These are phyloP conservation scores for Acleris laterana DNA, from an alignment of 2,888 invertebrate genomes.

Conservation along the genomic window DNA sequence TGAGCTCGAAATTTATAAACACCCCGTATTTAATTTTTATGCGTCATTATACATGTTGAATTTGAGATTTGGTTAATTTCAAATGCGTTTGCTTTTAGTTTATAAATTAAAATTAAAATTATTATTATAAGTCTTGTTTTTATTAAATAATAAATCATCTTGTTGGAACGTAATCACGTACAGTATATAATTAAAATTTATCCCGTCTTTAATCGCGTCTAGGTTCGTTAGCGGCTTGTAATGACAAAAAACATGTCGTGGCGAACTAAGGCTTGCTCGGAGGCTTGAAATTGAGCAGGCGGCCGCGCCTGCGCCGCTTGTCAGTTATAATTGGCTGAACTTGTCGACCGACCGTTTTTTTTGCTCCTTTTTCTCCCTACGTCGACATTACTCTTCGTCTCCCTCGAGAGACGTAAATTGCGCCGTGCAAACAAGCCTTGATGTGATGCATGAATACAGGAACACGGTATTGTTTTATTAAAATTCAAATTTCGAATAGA, in stretches of 20 bases:
- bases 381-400: slow-evolving; percentile 82
- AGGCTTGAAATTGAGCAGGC: slow-evolving; percentile 72
- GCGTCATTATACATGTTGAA: slow-evolving; percentile 22
- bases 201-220: slow-evolving; percentile 38
- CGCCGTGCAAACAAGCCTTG: slow-evolving; percentile 75
- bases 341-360: slow-evolving; percentile 78
- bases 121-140: not conserved
- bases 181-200: slow-evolving; percentile 38
- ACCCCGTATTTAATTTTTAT: slow-evolving; percentile 30
- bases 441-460: slow-evolving; percentile 78
- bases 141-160: not conserved
- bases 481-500: slow-evolving; percentile 72
- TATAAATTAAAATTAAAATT: not conserved
- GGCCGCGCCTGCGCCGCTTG: slow-evolving; percentile 75
- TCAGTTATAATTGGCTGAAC: slow-evolving; percentile 85
- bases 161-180: slow-evolving; percentile 5
- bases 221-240: slow-evolving; percentile 46
- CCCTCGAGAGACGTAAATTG: slow-evolving; percentile 81
- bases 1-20: slow-evolving; percentile 63
- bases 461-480: slow-evolving; percentile 73
- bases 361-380: slow-evolving; percentile 72
- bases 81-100: not conserved
- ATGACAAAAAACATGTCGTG: slow-evolving; percentile 40
- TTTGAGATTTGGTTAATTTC: slow-evolving; percentile 20
- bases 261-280: slow-evolving; percentile 51